Percentiles rank a stretch among this genome's conserved stretches.
phyloP scores from a whole-genome alignment of 1,140 invertebrate species.

The Proctacanthus coquilletti region DNA sequence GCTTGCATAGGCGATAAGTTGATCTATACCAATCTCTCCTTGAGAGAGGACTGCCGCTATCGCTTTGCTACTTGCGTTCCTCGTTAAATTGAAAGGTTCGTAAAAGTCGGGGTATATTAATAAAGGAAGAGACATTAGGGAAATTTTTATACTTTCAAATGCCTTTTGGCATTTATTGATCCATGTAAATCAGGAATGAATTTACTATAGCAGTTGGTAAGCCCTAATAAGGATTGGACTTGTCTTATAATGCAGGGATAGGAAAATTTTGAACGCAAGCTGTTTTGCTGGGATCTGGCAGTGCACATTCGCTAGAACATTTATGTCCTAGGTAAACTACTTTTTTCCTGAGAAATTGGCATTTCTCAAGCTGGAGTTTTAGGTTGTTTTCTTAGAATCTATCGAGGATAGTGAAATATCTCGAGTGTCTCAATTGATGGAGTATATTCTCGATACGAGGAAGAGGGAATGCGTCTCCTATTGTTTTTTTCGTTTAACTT shows the following conservation, averaged over 20 bases:
- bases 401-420: constrained; percentile 29
- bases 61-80: no score
- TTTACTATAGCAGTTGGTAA: constrained; percentile 12
- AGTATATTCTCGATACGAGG: constrained; percentile 31
- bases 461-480: constrained; percentile 30
- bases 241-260: constrained; percentile 7
- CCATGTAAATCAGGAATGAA: constrained; percentile 10
- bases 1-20: constrained; percentile 27
- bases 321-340: constrained; percentile 8
- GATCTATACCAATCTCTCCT: no score
- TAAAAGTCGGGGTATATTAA: no score
- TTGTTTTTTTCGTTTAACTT: constrained; percentile 21
- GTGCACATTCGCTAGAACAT: constrained; percentile 5
- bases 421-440: constrained; percentile 18
- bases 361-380: constrained; percentile 8
- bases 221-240: constrained; percentile 11
- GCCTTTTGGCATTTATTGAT: constrained; percentile 7
- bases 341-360: constrained; percentile 6
- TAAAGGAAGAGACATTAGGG: constrained; percentile 25
- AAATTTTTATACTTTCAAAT: constrained; percentile 20
- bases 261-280: constrained; percentile 1
- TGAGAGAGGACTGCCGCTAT: no score
- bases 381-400: constrained; percentile 5
- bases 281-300: constrained; percentile 2
- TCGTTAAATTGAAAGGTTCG: no score